Evolutionary conservation across 2,888 invertebrate genomes (phyloP).

Genomic region (Caenorhabditis doughertyi): DNA sequence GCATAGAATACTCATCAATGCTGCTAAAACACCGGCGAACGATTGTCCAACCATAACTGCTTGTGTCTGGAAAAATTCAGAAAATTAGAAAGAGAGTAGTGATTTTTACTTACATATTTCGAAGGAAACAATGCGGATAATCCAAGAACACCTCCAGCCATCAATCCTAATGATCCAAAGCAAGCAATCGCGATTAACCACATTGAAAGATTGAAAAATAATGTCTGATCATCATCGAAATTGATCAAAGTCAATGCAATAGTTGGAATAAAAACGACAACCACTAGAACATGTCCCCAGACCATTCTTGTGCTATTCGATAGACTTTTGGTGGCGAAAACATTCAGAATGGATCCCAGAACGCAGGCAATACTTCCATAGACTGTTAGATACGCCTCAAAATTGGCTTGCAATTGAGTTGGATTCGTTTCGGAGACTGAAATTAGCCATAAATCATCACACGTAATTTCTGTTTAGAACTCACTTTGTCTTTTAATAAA

Average conservation of each 20-base stretch:
- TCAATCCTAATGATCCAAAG: slow-evolving; percentile 73
- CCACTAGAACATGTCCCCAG: slow-evolving; percentile 71
- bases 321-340: slow-evolving; percentile 57
- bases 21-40: slow-evolving; percentile 68
- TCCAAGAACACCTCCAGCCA: slow-evolving; percentile 72
- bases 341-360: slow-evolving; percentile 69
- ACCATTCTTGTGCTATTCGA: slow-evolving; percentile 70
- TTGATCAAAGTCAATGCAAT: slow-evolving; percentile 68
- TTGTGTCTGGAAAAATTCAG: slow-evolving; percentile 66
- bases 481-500: slow-evolving; percentile 49
- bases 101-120: slow-evolving; percentile 61
- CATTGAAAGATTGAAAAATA: slow-evolving; percentile 72
- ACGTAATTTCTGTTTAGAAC: not conserved
- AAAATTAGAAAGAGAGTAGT: too few relatives aligned
- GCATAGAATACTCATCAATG: slow-evolving; percentile 57
- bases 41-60: slow-evolving; percentile 74
- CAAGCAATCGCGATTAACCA: slow-evolving; percentile 64
- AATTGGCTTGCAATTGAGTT: slow-evolving; percentile 52
- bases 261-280: slow-evolving; percentile 70
- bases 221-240: slow-evolving; percentile 67
- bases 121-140: slow-evolving; percentile 67
- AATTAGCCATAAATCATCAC: too few relatives aligned
- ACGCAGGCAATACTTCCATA: slow-evolving; percentile 71
- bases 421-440: slow-evolving; percentile 45
- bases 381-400: slow-evolving; percentile 71